These are phyloP conservation scores for Hucho hucho DNA, from an alignment of 2,113 vertebrate genomes.

Conservation along the genomic window DNA sequence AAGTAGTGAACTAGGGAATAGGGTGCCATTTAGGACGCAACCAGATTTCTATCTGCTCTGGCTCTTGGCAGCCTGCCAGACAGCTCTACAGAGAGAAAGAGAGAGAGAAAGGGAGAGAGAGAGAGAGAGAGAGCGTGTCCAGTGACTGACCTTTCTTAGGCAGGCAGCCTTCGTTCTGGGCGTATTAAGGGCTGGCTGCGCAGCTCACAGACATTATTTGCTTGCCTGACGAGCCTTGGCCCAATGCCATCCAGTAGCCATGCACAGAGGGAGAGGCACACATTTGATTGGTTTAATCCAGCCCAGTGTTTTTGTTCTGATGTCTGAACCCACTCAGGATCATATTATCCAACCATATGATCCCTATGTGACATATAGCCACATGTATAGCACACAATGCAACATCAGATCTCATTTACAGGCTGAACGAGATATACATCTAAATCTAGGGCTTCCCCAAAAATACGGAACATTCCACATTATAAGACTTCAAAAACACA, in stretches of 20 bases:
- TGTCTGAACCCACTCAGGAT: neutral
- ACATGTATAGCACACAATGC: neutral
- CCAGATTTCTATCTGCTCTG: neutral
- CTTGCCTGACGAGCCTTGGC: neutral
- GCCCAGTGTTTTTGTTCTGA: conserved; percentile 11
- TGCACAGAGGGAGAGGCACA: neutral
- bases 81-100: neutral
- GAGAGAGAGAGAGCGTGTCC: conserved; percentile 16
- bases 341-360: neutral
- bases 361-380: neutral
- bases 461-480: too few species aligned
- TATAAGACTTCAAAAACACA: neutral
- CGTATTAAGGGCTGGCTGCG: conserved; percentile 34
- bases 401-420: neutral
- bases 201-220: conserved; percentile 8
- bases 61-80: conserved; percentile 17
- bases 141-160: conserved; percentile 37
- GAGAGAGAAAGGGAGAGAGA: too few species aligned
- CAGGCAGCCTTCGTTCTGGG: conserved; percentile 8
- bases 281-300: conserved; percentile 10
- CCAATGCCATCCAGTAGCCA: conserved; percentile 9
- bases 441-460: too few species aligned
- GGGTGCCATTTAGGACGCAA: neutral
- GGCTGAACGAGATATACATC: neutral
- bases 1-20: too few species aligned